phyloP scores from a whole-genome alignment of 2,888 invertebrate genomes.

The Epirrhoe alternata region DNA sequence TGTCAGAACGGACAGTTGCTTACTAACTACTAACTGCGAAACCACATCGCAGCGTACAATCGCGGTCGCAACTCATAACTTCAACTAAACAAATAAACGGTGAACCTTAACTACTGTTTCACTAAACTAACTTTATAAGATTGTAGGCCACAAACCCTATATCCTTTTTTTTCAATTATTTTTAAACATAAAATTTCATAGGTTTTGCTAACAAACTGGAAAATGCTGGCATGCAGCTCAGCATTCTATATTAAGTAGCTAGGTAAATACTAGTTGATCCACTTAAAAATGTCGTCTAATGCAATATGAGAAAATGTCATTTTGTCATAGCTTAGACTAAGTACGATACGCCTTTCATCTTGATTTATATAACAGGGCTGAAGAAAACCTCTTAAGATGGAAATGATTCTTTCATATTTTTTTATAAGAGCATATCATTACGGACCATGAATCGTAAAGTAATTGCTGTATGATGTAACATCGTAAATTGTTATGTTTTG shows the following conservation, averaged over 20 bases:
- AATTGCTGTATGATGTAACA: conserved; percentile 38
- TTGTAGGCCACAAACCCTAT: too few relatives aligned
- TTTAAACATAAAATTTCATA: background rate
- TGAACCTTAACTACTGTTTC: too few relatives aligned
- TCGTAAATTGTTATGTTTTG: conserved; percentile 16
- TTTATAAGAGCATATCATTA: conserved; percentile 41
- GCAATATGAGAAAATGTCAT: conserved; percentile 56
- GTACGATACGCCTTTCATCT: conserved; percentile 65
- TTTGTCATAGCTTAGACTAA: conserved; percentile 67
- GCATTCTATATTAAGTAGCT: background rate
- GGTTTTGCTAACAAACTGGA: background rate
- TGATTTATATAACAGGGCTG: conserved; percentile 64
- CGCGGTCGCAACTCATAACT: too few relatives aligned
- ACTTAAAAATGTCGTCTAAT: conserved; percentile 54
- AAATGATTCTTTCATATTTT: conserved; percentile 51
- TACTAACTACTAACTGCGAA: too few relatives aligned
- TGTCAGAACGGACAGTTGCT: too few relatives aligned
- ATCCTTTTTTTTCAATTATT: too few relatives aligned
- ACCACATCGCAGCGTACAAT: too few relatives aligned
- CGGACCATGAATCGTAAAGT: conserved; percentile 35
- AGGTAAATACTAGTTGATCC: conserved; percentile 27
- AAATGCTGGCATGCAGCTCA: background rate
- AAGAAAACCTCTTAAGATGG: conserved; percentile 49
- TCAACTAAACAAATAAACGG: too few relatives aligned
- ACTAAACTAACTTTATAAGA: too few relatives aligned